Evolutionary conservation across 2,797 vertebrate species (phyloP).

Genomic region (Enteromius trimaculatus): DNA sequence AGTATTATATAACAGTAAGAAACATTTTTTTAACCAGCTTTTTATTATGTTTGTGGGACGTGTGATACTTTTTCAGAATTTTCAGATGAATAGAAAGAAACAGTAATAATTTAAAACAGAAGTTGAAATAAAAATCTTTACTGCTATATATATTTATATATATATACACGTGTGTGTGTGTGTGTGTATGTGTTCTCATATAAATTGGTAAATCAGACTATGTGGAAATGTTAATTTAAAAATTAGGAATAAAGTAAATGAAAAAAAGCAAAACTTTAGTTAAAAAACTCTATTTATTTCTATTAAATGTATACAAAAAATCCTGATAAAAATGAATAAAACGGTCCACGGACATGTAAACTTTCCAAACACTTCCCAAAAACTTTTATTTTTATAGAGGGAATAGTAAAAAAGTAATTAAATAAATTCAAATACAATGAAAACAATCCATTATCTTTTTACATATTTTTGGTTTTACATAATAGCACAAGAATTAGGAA

Average conservation of each 20-base stretch:
- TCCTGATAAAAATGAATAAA: background rate
- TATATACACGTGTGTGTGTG: too few species aligned
- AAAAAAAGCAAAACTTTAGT: background rate
- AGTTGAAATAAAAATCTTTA: background rate
- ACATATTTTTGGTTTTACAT: background rate
- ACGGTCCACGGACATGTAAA: background rate
- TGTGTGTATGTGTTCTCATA: too few species aligned
- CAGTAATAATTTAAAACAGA: background rate
- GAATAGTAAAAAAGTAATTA: background rate
- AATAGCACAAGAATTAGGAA: background rate
- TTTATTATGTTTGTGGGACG: background rate
- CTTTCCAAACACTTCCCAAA: background rate
- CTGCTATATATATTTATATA: too few species aligned
- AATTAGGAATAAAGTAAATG: background rate
- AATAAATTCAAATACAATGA: background rate
- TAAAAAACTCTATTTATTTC: background rate
- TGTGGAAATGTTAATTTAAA: too few species aligned
- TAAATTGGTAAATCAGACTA: too few species aligned
- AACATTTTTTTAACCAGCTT: background rate
- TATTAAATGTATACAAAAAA: background rate
- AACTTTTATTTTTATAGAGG: background rate
- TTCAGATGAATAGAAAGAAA: background rate
- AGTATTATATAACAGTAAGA: too few species aligned
- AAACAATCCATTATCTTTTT: background rate
- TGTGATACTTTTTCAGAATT: background rate